Conservation (phyloP, 2,113 vertebrate genomes). For the human (Homo sapiens) region GRCh38 chr1:25071001-25071500, state of each 20-base stretch:
- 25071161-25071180: neutral
- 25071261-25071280: neutral
- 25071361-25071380: neutral
- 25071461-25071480: neutral
- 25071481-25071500: neutral
- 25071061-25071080: neutral
- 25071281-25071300: neutral
- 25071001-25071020: neutral
- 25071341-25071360: neutral
- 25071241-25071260: neutral
- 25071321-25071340: neutral
- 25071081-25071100: neutral
- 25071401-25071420: neutral
- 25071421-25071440: neutral
- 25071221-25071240: neutral
- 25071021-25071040: neutral
- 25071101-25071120: neutral
- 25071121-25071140: neutral
- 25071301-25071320: neutral
- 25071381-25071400: neutral
- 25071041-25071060: neutral
- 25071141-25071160: neutral
- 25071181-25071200: no score
- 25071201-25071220: neutral
- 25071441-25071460: accelerated